phyloP scores from a whole-genome alignment of 1,140 invertebrate genomes.

The Hyles vespertilio region DNA sequence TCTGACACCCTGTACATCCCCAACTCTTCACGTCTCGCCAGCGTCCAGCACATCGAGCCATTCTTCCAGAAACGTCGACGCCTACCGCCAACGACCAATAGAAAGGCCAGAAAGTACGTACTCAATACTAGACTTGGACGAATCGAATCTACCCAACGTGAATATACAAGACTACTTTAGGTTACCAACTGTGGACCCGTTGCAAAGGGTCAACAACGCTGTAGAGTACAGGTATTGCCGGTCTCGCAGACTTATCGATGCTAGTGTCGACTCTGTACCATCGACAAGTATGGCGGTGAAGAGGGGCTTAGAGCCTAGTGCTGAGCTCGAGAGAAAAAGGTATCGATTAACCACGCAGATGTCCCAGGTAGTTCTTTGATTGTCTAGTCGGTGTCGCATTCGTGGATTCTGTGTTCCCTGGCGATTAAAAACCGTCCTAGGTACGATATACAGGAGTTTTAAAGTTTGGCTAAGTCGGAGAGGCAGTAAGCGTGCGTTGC shows the following conservation, averaged over 20 bases:
- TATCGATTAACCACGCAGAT: slow-evolving; percentile 50
- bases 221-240: slow-evolving; percentile 50
- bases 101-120: slow-evolving; percentile 32
- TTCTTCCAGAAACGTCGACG: slow-evolving; percentile 31
- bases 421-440: too few species aligned
- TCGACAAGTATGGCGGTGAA: slow-evolving; percentile 56
- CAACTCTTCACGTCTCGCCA: slow-evolving; percentile 40
- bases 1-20: slow-evolving; percentile 50
- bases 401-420: slow-evolving; percentile 5
- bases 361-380: slow-evolving; percentile 64
- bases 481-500: too few species aligned
- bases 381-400: slow-evolving; percentile 25
- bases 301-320: slow-evolving; percentile 40
- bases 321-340: slow-evolving; percentile 56
- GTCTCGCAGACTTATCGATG: slow-evolving; percentile 49
- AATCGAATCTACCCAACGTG: slow-evolving; percentile 24
- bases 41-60: slow-evolving; percentile 44
- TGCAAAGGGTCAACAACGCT: slow-evolving; percentile 42
- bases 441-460: too few species aligned
- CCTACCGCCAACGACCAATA: slow-evolving; percentile 39
- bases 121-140: slow-evolving; percentile 43
- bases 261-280: slow-evolving; percentile 43
- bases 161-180: slow-evolving; percentile 35
- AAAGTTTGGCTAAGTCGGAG: too few species aligned
- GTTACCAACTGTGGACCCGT: slow-evolving; percentile 33